phyloP scores from a whole-genome alignment of 2,113 vertebrate species.

The Ictalurus furcatus region DNA sequence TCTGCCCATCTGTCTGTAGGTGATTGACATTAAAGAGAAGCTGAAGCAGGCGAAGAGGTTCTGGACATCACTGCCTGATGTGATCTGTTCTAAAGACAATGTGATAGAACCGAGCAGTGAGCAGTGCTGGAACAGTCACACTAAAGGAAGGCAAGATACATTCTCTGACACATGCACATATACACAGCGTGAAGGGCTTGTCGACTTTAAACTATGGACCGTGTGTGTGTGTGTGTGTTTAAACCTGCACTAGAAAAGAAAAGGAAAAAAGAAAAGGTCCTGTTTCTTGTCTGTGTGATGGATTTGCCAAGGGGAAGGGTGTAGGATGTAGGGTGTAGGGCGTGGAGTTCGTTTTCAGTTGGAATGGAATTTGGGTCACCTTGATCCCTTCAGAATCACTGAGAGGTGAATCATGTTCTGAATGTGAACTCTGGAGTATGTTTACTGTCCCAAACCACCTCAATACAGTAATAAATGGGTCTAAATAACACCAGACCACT shows the following conservation, averaged over 20 bases:
- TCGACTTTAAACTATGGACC: not conserved
- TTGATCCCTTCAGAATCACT: conserved; percentile 18
- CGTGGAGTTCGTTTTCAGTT: not conserved
- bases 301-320: conserved; percentile 14
- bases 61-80: conserved; percentile 89
- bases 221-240: too few relatives aligned
- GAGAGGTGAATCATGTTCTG: conserved; percentile 1
- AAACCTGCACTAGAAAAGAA: not conserved
- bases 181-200: conserved; percentile 14
- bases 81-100: conserved; percentile 84
- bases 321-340: conserved; percentile 18
- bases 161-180: conserved; percentile 33
- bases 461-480: not conserved
- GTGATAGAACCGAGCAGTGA: conserved; percentile 84
- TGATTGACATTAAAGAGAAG: conserved; percentile 93
- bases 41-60: conserved; percentile 91
- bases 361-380: conserved; percentile 23
- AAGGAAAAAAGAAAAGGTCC: not conserved
- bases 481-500: not conserved
- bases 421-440: not conserved
- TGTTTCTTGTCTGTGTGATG: conserved; percentile 23
- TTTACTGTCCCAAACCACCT: conserved; percentile 4
- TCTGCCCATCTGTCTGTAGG: conserved; percentile 73
- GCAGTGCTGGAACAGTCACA: conserved; percentile 96
- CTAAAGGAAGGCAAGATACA: conserved; percentile 87